Evolutionary conservation across 2,888 invertebrate species (phyloP).

Genomic region (Platycheirus rosarum): DNA sequence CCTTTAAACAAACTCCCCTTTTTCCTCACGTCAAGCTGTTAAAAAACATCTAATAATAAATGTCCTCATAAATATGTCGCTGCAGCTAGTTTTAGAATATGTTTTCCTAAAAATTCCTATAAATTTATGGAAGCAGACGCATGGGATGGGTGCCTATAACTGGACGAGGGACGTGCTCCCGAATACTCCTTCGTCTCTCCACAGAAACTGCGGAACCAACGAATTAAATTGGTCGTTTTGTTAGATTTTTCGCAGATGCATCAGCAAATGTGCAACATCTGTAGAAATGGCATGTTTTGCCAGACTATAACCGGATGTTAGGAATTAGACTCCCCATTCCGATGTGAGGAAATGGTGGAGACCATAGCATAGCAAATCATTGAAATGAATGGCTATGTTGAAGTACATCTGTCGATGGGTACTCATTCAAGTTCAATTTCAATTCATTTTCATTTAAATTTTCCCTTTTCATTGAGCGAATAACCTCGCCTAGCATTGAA

Average conservation of each 20-base stretch:
- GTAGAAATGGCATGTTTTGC: slow-evolving; percentile 45
- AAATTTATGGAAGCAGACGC: slow-evolving; percentile 49
- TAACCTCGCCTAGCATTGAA: slow-evolving; percentile 31
- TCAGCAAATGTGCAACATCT: slow-evolving; percentile 65
- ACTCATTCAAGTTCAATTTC: slow-evolving; percentile 73
- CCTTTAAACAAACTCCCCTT: slow-evolving; percentile 37
- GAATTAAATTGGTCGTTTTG: slow-evolving; percentile 20
- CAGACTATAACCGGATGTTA: slow-evolving; percentile 70
- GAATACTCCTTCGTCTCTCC: slow-evolving; percentile 1
- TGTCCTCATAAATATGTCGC: slow-evolving; percentile 65
- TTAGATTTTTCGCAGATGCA: slow-evolving; percentile 52
- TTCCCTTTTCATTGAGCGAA: slow-evolving; percentile 37
- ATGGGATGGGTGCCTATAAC: slow-evolving; percentile 20
- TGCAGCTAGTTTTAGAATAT: slow-evolving; percentile 47
- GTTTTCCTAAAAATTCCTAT: slow-evolving; percentile 40
- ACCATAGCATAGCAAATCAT: slow-evolving; percentile 41
- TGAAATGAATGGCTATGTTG: slow-evolving; percentile 50
- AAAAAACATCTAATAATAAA: slow-evolving; percentile 67
- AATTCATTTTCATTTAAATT: slow-evolving; percentile 36
- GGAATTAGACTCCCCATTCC: slow-evolving; percentile 56
- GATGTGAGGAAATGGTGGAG: slow-evolving; percentile 2
- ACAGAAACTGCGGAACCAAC: slow-evolving; percentile 7
- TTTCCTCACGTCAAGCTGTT: slow-evolving; percentile 4
- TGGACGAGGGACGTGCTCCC: background rate
- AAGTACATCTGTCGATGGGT: slow-evolving; percentile 68